Evolutionary conservation across 2,888 invertebrate species (phyloP).

Genomic region (Limnephilus lunatus): DNA sequence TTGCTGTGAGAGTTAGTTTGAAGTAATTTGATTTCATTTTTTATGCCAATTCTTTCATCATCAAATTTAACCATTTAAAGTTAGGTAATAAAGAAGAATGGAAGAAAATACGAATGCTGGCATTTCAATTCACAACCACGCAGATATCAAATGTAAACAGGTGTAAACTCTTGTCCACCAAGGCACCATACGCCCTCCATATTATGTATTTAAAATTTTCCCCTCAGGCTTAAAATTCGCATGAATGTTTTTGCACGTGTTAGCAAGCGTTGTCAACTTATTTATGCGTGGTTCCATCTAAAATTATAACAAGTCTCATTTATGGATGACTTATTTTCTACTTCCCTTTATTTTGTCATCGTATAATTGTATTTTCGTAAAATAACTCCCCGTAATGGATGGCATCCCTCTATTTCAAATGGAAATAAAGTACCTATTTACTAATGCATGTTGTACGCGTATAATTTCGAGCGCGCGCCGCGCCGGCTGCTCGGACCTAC

Average conservation of each 20-base stretch:
- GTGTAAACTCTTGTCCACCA: no score
- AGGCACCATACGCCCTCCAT: no score
- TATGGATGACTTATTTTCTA: background rate
- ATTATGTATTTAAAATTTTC: background rate
- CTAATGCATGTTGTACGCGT: background rate
- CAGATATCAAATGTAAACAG: no score
- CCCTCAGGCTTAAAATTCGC: background rate
- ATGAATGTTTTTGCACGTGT: background rate
- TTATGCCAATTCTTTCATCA: no score
- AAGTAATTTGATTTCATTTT: no score
- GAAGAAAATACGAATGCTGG: no score
- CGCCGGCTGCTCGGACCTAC: constrained; percentile 2
- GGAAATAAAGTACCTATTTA: background rate
- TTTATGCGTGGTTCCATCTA: background rate
- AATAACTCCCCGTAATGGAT: background rate
- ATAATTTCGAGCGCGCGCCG: background rate
- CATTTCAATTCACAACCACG: no score
- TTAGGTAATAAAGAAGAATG: no score
- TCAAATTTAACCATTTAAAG: no score
- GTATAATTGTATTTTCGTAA: background rate
- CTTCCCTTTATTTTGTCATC: background rate
- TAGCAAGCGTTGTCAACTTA: background rate
- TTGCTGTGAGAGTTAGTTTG: no score
- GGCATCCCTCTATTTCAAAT: background rate
- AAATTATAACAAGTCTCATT: background rate